phyloP scores from a whole-genome alignment of 2,113 vertebrate genomes.

The Dasyurus viverrinus region DNA sequence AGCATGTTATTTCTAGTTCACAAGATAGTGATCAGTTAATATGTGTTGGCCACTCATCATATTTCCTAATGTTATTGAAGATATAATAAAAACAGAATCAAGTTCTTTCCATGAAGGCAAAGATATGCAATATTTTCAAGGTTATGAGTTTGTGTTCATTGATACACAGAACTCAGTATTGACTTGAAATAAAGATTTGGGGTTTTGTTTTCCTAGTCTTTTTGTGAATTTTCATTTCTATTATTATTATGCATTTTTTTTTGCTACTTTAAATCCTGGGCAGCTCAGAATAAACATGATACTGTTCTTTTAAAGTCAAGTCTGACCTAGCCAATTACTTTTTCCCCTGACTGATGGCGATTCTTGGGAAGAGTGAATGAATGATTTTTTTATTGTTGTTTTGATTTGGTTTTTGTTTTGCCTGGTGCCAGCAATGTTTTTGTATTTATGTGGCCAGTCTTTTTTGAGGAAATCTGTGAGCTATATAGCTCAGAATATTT shows the following conservation, averaged over 20 bases:
- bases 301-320: constrained; percentile 11
- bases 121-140: background rate
- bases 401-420: background rate
- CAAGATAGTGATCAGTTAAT: background rate
- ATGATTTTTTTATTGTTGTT: background rate
- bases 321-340: background rate
- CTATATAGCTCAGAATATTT: background rate
- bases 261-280: constrained; percentile 9
- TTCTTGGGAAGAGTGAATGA: background rate
- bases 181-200: background rate
- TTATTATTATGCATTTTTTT: background rate
- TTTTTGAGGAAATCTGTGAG: background rate
- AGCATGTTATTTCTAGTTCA: background rate
- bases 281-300: background rate
- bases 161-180: background rate
- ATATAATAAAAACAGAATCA: background rate
- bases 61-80: background rate
- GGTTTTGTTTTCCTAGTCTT: background rate
- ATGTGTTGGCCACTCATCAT: background rate
- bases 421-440: background rate
- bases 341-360: background rate
- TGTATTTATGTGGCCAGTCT: background rate
- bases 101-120: background rate
- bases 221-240: background rate
- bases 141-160: background rate